Evolutionary conservation across 30 jellyfish, hydroid and myxozoan genomes (phyloP).

Genomic region (Aurelia coerulea): DNA sequence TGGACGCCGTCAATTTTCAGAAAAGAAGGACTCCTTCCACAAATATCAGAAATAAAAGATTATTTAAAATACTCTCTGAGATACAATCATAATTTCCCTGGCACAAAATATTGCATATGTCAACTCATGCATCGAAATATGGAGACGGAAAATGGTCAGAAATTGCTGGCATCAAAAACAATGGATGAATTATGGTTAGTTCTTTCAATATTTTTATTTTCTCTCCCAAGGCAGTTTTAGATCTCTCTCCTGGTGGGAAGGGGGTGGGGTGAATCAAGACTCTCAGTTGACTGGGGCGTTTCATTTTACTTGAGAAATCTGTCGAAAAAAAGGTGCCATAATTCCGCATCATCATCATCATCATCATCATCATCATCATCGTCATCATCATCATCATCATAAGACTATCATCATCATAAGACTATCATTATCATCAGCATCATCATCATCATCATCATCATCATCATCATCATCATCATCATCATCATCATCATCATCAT

Average conservation of each 20-base stretch:
- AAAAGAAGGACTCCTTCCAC: slow-evolving; percentile 77
- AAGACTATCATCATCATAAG: slow-evolving; percentile 23
- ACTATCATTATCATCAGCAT: no score
- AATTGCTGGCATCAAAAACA: slow-evolving; percentile 62
- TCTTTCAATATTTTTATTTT: no score
- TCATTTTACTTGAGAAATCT: no score
- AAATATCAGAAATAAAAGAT: slow-evolving; percentile 54
- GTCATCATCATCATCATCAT: slow-evolving; percentile 19
- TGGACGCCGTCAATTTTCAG: slow-evolving; percentile 98
- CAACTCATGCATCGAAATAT: slow-evolving; percentile 78
- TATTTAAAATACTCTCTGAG: slow-evolving; percentile 72
- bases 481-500: slow-evolving; percentile 18
- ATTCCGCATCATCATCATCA: neutral
- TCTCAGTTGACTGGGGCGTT: no score
- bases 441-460: neutral
- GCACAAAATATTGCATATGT: slow-evolving; percentile 87
- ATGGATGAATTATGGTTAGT: slow-evolving; percentile 75
- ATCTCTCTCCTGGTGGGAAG: no score
- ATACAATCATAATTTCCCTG: slow-evolving; percentile 65
- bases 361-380: slow-evolving; percentile 13
- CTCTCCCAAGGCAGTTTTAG: neutral
- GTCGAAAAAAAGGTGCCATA: neutral
- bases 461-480: neutral
- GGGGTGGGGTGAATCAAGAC: no score
- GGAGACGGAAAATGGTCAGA: slow-evolving; percentile 65